A percentile compares a stretch with the other conserved stretches of the same genome.
Evolutionary conservation across 2,888 invertebrate genomes (phyloP).

Genomic region (Agonopterix arenella): DNA sequence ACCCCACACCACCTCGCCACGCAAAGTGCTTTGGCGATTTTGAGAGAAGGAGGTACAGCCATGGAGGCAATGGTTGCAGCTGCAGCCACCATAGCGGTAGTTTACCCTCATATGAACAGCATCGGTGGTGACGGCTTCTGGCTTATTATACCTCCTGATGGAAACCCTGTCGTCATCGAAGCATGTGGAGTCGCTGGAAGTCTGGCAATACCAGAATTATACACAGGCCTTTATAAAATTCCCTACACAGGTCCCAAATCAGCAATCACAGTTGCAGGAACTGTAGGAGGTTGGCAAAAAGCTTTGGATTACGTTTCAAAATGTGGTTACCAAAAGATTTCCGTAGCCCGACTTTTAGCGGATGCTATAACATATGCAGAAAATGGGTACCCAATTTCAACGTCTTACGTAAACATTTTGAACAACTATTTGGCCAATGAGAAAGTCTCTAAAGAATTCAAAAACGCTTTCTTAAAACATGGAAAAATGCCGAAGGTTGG

Average conservation of each 20-base stretch:
- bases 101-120: conserved; percentile 63
- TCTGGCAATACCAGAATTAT: conserved; percentile 45
- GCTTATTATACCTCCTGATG: conserved; percentile 60
- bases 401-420: conserved; percentile 19
- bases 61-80: conserved; percentile 63
- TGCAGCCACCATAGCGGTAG: conserved; percentile 59
- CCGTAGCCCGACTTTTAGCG: conserved; percentile 38
- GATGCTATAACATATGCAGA: conserved; percentile 62
- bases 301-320: conserved; percentile 55
- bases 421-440: not conserved
- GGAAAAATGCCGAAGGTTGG: conserved; percentile 40
- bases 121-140: conserved; percentile 65
- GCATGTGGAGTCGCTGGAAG: conserved; percentile 59
- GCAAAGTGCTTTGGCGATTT: conserved; percentile 51
- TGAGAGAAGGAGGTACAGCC: conserved; percentile 59
- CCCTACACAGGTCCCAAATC: conserved; percentile 51
- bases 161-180: conserved; percentile 55
- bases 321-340: conserved; percentile 47
- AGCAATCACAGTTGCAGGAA: conserved; percentile 58
- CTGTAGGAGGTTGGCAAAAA: conserved; percentile 63
- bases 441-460: conserved; percentile 25
- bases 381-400: conserved; percentile 48
- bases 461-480: conserved; percentile 34
- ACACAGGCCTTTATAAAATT: conserved; percentile 33
- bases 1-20: conserved; percentile 64